These are phyloP conservation scores for Drosophila rellima DNA, from an alignment of 2,888 invertebrate genomes.

Conservation along the genomic window DNA sequence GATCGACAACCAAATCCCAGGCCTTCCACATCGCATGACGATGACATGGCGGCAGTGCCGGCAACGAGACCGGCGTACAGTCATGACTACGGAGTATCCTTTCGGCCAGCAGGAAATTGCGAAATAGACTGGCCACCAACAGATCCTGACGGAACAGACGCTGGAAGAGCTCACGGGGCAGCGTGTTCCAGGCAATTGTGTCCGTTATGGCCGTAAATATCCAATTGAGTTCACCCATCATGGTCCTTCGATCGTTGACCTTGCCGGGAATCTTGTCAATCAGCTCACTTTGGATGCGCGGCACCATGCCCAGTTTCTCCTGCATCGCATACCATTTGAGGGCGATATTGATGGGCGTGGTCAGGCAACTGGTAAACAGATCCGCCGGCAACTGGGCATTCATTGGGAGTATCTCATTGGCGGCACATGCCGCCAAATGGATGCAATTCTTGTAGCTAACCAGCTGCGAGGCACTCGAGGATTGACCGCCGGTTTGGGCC, in stretches of 20 bases:
- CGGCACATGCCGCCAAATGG: conserved; percentile 97
- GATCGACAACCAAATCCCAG: conserved; percentile 98
- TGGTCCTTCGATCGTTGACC: conserved; percentile 96
- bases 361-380: conserved; percentile 98
- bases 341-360: conserved; percentile 98
- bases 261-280: conserved; percentile 99
- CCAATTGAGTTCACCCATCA: conserved; percentile 99
- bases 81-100: conserved; percentile 98
- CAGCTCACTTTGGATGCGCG: conserved; percentile 92
- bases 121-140: conserved; percentile 98
- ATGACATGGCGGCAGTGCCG: conserved; percentile 95
- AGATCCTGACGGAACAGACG: conserved; percentile 98
- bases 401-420: conserved; percentile 98
- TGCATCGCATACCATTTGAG: conserved; percentile 97
- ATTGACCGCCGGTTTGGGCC: conserved; percentile 35
- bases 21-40: conserved; percentile 97
- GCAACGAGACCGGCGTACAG: conserved; percentile 97
- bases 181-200: conserved; percentile 99
- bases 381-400: conserved; percentile 98
- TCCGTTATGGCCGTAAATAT: conserved; percentile 99
- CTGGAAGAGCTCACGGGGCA: conserved; percentile 98
- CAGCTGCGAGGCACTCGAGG: conserved; percentile 38
- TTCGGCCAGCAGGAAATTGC: conserved; percentile 98
- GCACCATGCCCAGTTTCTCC: conserved; percentile 91
- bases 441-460: conserved; percentile 95